Evolutionary conservation across 2,888 invertebrate genomes (phyloP).

Genomic region (Apamea epomidion): DNA sequence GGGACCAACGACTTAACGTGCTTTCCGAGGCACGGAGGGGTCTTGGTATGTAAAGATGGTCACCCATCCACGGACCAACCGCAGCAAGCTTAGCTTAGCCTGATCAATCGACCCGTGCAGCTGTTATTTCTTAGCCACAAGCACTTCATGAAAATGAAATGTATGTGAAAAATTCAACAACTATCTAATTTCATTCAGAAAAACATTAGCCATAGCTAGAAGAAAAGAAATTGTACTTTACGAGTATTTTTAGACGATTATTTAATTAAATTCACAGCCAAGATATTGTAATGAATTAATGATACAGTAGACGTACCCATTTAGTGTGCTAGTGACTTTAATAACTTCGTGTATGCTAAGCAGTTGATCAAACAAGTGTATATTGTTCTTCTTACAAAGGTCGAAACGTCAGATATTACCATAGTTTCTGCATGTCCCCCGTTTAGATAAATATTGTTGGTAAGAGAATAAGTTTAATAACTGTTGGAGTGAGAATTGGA

Average conservation of each 20-base stretch:
- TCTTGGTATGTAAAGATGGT: too few species aligned
- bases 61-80: too few species aligned
- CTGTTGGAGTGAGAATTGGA: too few species aligned
- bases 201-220: background rate
- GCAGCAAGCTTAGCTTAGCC: too few species aligned
- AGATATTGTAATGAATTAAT: background rate
- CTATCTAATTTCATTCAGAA: background rate
- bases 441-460: background rate
- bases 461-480: too few species aligned
- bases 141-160: too few species aligned
- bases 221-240: background rate
- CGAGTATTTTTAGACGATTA: background rate
- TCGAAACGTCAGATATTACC: conserved; percentile 3
- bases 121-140: too few species aligned
- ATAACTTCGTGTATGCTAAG: background rate
- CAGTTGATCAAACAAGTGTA: conserved; percentile 49
- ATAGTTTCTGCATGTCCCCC: conserved; percentile 20
- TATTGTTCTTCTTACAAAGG: conserved; percentile 6
- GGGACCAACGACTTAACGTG: too few species aligned
- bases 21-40: too few species aligned
- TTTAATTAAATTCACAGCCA: background rate
- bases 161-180: background rate
- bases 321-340: background rate
- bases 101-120: too few species aligned
- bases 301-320: background rate